Base-by-base conservation (phyloP, 2,888 invertebrate genomes). In the Bellardia bayeri region DNA sequence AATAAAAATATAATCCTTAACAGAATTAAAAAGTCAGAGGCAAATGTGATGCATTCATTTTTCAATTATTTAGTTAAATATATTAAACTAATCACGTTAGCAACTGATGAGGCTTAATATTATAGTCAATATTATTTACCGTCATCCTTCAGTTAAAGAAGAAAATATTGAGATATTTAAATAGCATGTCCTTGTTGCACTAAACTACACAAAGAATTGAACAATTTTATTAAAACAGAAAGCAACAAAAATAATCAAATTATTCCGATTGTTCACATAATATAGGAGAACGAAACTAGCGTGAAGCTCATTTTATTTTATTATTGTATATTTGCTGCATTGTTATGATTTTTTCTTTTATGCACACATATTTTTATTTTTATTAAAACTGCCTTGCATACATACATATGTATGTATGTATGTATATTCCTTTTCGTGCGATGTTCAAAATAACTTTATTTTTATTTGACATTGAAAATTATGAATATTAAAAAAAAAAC, bases 61-160 rank as follows among this genome's bases (percentile, higher is more conserved):
- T 64, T 61, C 49, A 66, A 14, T 40, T 64, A 66, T 49, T 61
- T 64, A 72, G 51, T 42, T 68, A 58, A 84, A 68, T 3, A 63
- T 14, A 74, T 71, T 33, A 58, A 81, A 78, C 30, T 84, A 87
- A 84, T 82, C 63, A 68, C 37, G 61, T 87, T 84, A 87, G 80
- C 56, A 72, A 51, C 76, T 76, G 66, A 51, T 72, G 54, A 45
- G 42, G 76, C 80, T 84, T 78, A 81, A 79, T 54, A 66, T 76
- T 66, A 80, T 16, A 37, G 33, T 63, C 58, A 56, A 30, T 56
- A 40, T 49, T 66, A 75, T 63, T 71, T 64, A 71, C 11, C 1
- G 1, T 49, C 11, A 14, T 40, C 16, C 3, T 51, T 23, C 71
- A 40, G 45, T 16, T 49, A 2, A 75, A 30, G 14, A 5, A 30